phyloP scores from a whole-genome alignment of 2,797 vertebrate species.

The Gymnoscopelus microlampas region DNA sequence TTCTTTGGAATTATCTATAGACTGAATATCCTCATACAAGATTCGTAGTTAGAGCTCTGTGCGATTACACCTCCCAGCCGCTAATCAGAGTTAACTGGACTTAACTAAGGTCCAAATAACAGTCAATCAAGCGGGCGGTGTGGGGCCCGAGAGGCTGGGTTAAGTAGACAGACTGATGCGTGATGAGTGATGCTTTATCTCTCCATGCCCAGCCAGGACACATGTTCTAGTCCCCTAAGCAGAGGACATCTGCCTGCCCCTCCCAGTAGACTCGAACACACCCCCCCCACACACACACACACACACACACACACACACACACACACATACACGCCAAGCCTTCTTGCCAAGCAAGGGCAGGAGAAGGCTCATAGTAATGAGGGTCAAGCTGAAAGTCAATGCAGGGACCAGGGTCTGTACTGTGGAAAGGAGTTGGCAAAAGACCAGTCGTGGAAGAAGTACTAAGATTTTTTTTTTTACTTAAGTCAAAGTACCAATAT shows the following conservation, averaged over 20 bases:
- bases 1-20: neutral
- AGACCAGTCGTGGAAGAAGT: neutral
- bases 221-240: slow-evolving; percentile 55
- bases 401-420: slow-evolving; percentile 37
- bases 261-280: slow-evolving; percentile 43
- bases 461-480: too few species aligned
- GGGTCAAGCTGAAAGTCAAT: slow-evolving; percentile 79
- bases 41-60: too few species aligned
- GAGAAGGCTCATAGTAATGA: slow-evolving; percentile 74
- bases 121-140: slow-evolving; percentile 4
- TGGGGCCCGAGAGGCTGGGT: neutral
- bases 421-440: slow-evolving; percentile 12
- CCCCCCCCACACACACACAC: slow-evolving; percentile 1
- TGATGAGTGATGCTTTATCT: slow-evolving; percentile 38
- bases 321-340: slow-evolving; percentile 35
- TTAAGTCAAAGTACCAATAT: too few species aligned
- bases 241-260: slow-evolving; percentile 69
- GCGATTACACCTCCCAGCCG: too few species aligned
- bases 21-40: neutral
- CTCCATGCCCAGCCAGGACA: slow-evolving; percentile 43
- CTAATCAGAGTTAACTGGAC: too few species aligned
- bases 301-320: too few species aligned
- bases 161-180: slow-evolving; percentile 6
- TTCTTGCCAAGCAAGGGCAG: slow-evolving; percentile 62
- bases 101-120: slow-evolving; percentile 5